These are phyloP conservation scores for Calyptommatus sinebrachiatus DNA, from an alignment of 2,113 vertebrate genomes.

Conservation along the genomic window DNA sequence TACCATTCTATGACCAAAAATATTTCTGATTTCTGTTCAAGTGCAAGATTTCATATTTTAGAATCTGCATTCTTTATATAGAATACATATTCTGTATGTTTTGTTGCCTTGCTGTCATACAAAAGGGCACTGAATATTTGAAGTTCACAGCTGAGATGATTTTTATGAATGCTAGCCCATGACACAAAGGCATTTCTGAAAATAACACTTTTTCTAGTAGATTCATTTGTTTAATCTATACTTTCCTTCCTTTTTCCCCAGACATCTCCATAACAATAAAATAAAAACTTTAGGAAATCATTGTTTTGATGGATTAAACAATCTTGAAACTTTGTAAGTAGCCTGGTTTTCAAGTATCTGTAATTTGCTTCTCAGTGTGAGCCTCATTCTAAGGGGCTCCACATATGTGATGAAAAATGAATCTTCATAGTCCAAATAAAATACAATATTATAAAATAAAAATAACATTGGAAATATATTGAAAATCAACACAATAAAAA, in stretches of 20 bases:
- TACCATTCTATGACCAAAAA: background rate
- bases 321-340: conserved; percentile 96
- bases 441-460: too few species aligned
- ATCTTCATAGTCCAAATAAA: too few species aligned
- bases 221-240: background rate
- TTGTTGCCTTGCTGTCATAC: background rate
- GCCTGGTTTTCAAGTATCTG: conserved; percentile 1
- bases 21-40: background rate
- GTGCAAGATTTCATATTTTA: background rate
- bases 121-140: background rate
- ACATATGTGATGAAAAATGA: too few species aligned
- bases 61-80: conserved; percentile 2
- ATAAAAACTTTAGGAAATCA: conserved; percentile 86
- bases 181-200: background rate
- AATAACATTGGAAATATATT: too few species aligned
- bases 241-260: conserved; percentile 58
- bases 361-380: too few species aligned
- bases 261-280: conserved; percentile 98
- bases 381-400: too few species aligned
- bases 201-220: background rate
- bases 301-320: conserved; percentile 90
- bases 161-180: conserved; percentile 14
- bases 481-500: too few species aligned
- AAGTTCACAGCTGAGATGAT: background rate
- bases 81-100: conserved; percentile 1